These are phyloP conservation scores for Plagiodera versicolora DNA, from an alignment of 2,888 invertebrate species.

Conservation along the genomic window DNA sequence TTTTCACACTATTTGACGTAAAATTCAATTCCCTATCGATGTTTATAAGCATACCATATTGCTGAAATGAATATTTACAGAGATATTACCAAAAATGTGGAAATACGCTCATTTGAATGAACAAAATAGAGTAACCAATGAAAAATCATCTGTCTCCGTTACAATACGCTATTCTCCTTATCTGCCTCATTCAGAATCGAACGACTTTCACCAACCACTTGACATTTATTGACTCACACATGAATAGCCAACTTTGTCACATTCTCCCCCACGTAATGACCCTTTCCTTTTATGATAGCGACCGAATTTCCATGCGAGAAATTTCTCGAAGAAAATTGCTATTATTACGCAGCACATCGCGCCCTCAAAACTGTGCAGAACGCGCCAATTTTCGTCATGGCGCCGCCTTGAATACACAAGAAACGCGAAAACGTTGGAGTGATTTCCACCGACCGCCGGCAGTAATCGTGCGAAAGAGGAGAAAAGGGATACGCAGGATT, in stretches of 20 bases:
- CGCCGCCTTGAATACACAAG: constrained; percentile 36
- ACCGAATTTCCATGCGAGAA: constrained; percentile 17
- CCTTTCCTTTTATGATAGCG: neutral
- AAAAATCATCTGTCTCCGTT: no score
- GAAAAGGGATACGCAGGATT: constrained; percentile 13
- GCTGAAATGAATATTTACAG: no score
- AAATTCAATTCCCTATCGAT: no score
- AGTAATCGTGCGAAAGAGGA: constrained; percentile 15
- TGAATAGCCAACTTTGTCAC: neutral
- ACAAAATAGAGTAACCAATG: no score
- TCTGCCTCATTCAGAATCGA: no score
- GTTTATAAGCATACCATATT: no score
- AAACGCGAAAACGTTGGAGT: constrained; percentile 28
- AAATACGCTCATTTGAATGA: no score
- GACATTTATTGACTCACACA: no score
- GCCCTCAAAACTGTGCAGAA: constrained; percentile 32
- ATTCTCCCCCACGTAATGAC: neutral
- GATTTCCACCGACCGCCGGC: constrained; percentile 21
- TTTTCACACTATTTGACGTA: no score
- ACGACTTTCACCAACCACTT: no score
- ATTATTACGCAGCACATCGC: constrained; percentile 37
- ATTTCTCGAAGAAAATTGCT: constrained; percentile 35
- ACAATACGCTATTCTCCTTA: no score
- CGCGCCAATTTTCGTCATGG: constrained; percentile 36
- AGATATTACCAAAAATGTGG: no score